Evolutionary conservation across 2,797 vertebrate genomes (phyloP).

Genomic region (Loris lydekkerianus): DNA sequence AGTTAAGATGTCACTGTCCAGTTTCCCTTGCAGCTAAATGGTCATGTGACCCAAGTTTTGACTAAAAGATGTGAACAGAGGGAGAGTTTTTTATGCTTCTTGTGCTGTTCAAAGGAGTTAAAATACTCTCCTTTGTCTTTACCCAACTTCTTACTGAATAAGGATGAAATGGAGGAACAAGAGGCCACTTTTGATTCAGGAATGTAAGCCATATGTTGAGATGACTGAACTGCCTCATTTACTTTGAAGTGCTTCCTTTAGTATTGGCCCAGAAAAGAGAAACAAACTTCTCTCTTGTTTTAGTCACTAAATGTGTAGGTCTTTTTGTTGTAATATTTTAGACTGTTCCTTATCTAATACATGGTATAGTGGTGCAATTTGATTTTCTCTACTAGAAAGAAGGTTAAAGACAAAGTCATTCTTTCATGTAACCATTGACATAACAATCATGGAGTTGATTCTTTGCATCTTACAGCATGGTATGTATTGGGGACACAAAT

Average conservation of each 20-base stretch:
- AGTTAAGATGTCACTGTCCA: not conserved
- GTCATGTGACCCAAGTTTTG: not conserved
- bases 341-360: too few relatives aligned
- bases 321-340: not conserved
- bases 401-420: not conserved
- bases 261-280: not conserved
- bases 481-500: not conserved
- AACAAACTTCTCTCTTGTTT: not conserved
- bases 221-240: not conserved
- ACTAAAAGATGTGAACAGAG: not conserved
- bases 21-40: not conserved
- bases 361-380: too few relatives aligned
- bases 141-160: not conserved
- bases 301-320: not conserved
- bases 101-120: not conserved
- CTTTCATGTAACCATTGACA: not conserved
- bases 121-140: not conserved
- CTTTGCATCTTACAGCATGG: not conserved
- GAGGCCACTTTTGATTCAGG: not conserved
- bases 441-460: not conserved
- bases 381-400: not conserved
- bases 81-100: fast-evolving
- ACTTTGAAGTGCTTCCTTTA: not conserved
- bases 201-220: not conserved
- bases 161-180: not conserved